These are phyloP conservation scores for Megaceryle maxima DNA, from an alignment of 2,113 vertebrate genomes.

Conservation along the genomic window DNA sequence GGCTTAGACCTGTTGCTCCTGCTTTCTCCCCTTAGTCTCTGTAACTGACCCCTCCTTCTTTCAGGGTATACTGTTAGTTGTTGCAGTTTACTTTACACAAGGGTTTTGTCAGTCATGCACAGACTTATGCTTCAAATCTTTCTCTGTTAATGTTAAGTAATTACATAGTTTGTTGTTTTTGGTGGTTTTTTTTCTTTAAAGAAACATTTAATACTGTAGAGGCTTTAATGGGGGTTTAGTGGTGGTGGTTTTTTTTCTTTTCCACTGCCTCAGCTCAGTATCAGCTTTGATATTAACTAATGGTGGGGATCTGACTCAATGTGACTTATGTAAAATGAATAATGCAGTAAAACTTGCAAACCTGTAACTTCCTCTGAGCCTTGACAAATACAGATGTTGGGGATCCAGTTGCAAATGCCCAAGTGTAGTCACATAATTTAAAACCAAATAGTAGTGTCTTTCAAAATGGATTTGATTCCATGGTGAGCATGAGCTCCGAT, in stretches of 20 bases:
- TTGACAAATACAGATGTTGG: conserved; percentile 22
- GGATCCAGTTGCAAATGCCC: conserved; percentile 40
- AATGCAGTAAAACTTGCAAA: not conserved
- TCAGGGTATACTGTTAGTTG: not conserved
- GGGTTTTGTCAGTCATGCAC: conserved; percentile 18
- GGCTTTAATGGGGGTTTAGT: not conserved
- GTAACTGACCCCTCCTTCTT: not conserved
- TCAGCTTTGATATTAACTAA: not conserved
- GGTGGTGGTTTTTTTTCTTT: not conserved
- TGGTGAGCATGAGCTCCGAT: not conserved
- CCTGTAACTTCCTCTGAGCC: conserved; percentile 54
- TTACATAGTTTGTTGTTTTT: not conserved
- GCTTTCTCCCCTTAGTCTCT: conserved; percentile 11
- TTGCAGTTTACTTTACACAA: conserved; percentile 24
- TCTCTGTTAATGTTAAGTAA: conserved; percentile 28
- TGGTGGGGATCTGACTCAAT: not conserved
- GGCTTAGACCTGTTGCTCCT: conserved; percentile 14
- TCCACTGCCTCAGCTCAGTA: not conserved
- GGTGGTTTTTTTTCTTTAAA: not conserved
- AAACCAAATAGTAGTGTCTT: conserved; percentile 7
- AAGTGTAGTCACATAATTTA: not conserved
- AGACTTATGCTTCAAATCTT: not conserved
- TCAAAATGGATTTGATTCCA: not conserved
- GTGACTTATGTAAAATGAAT: conserved; percentile 5
- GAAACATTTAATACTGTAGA: conserved; percentile 32